Evolutionary conservation across 1,140 invertebrate genomes (phyloP), one percentile per base, ranked within the genome.

Genomic region (Trigoniulus corallinus): DNA sequence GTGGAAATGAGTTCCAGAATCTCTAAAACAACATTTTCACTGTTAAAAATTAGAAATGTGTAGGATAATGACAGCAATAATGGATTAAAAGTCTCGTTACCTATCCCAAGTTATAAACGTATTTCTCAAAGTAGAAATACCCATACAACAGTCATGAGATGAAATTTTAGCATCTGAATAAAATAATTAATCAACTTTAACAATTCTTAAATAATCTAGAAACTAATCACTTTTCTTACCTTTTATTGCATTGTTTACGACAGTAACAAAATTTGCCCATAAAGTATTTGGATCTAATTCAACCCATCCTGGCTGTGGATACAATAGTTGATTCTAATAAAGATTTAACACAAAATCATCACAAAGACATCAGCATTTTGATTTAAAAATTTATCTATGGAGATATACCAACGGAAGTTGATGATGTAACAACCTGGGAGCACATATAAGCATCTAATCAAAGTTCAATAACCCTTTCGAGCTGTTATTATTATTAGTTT

Each of bases 21-120:
- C n/a, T n/a, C n/a, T n/a, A n/a, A n/a, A n/a, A n/a, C 74, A 1
- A 86, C 82, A 37, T 80, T 89, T 46, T 76, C 68, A 54, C 76
- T 75, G 54, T 23, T 58, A 57, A 29, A 50, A 20, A 44, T n/a
- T 53, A 39, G 41, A 37, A 26, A 22, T 18, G 51, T 41, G 25
- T 12, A 29, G 25, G 13, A 3, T 51, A 3, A 50, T 2, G n/a
- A 23, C 25, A 18, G n/a, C 15, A 15, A n/a, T n/a, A n/a, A n/a
- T 18, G 18, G 25, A 23, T 25, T 18, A n/a, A 4, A 23, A 51
- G 47, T 24, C 20, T 23, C 3, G 52, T 53, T 56, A 70, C 67
- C 61, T 69, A 58, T 88, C 80, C 91, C 91, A 96, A 15, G 84
- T 89, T 1, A 84, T 76, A 62, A 96, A 93, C 22, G 84, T 88